Conservation (phyloP, 1,140 invertebrate genomes). For the Megathymus violae region DNA sequence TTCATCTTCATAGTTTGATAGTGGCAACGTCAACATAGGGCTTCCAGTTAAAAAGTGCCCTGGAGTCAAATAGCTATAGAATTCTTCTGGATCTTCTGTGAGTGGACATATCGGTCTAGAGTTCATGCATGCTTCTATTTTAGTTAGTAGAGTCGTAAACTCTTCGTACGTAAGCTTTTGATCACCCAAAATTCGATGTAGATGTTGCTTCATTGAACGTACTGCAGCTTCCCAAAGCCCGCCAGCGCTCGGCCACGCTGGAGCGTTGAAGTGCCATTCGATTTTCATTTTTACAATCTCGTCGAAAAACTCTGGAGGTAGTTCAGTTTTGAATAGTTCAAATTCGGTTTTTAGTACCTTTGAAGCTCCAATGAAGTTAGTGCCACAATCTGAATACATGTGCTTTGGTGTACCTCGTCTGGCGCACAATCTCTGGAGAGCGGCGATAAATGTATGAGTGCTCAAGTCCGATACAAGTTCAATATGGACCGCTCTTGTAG, state of each 20-base stretch:
- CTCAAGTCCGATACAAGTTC: conserved; percentile 48
- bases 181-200: conserved; percentile 34
- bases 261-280: conserved; percentile 20
- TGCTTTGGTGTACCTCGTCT: conserved; percentile 41
- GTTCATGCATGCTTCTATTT: conserved; percentile 52
- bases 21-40: conserved; percentile 9
- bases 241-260: conserved; percentile 13
- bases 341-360: conserved; percentile 30
- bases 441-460: conserved; percentile 50
- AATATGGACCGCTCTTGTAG: conserved; percentile 57
- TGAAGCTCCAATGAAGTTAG: conserved; percentile 57
- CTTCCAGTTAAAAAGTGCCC: conserved; percentile 19
- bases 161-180: conserved; percentile 27
- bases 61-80: conserved; percentile 19
- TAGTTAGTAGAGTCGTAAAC: conserved; percentile 37
- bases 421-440: conserved; percentile 43
- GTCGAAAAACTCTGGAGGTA: conserved; percentile 1
- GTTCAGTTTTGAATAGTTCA: conserved; percentile 7
- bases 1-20: conserved; percentile 1
- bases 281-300: not conserved
- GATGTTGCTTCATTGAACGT: conserved; percentile 18
- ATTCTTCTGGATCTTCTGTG: conserved; percentile 43
- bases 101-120: conserved; percentile 37
- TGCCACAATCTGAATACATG: conserved; percentile 58
- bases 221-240: conserved; percentile 20